A percentile compares a stretch with the other conserved stretches of the same genome.
Conservation (phyloP, 2,113 vertebrate genomes). For the Embiotoca jacksoni region DNA sequence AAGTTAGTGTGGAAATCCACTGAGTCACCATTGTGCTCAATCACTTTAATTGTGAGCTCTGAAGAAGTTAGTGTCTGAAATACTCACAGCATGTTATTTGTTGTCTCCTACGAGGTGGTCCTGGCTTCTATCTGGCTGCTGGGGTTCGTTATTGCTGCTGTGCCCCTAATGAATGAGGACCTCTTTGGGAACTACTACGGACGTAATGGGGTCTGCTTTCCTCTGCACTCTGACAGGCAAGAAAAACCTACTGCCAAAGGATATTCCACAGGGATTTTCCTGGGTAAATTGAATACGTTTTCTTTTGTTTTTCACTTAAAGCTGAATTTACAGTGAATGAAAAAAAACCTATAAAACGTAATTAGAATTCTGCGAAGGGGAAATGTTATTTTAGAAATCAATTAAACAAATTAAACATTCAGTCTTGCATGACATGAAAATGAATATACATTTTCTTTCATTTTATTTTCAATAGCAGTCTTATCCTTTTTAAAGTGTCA, state of each 20-base stretch:
- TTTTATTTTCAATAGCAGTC: too few relatives aligned
- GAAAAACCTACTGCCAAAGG: conserved; percentile 86
- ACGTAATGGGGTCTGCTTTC: conserved; percentile 90
- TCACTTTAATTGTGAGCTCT: too few relatives aligned
- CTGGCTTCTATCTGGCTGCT: conserved; percentile 85
- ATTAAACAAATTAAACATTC: background rate
- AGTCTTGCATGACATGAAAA: background rate
- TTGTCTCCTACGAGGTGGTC: conserved; percentile 45
- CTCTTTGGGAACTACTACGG: conserved; percentile 91
- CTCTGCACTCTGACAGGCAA: conserved; percentile 87
- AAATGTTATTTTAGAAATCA: too few relatives aligned
- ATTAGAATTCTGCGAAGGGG: too few relatives aligned
- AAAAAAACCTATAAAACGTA: background rate
- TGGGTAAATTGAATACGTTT: conserved; percentile 82
- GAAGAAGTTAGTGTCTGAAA: background rate
- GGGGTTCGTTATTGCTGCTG: conserved; percentile 85
- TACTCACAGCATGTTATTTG: conserved; percentile 21
- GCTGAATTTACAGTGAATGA: background rate
- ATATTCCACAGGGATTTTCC: conserved; percentile 90
- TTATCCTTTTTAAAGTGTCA: too few relatives aligned
- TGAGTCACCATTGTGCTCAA: too few relatives aligned
- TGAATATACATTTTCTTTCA: too few relatives aligned
- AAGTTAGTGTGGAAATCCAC: background rate
- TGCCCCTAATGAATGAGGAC: conserved; percentile 86
- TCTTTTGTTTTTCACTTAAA: background rate